Evolutionary conservation across 1,140 invertebrate species (phyloP), one percentile per base, ranked within the genome.

Genomic region (Bathynomus jamesi): DNA sequence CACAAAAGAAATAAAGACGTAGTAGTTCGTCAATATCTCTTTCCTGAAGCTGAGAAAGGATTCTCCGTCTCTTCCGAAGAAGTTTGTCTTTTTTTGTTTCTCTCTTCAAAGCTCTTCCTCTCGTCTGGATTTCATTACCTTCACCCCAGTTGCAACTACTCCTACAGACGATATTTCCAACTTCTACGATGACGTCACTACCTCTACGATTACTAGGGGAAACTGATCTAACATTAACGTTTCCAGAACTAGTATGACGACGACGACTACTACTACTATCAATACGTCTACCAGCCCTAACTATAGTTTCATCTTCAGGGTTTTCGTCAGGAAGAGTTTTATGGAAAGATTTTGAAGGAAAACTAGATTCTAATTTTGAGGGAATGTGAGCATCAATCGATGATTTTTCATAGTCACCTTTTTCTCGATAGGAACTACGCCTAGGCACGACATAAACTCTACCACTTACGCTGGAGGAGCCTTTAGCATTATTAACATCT

Each of bases 1-100:
- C 72, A 28, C 46, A 61, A 32, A 61, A 70, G 46, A 74, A 74
- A 64, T 74, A 74, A 28, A 74, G 32, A 27, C 46, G 68, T 29
- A 74, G 63, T 30, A 74, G 31, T 61, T 74, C 63, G 13, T 69
- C 64, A 53, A 69, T 69, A 65, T 74, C 72, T 61, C 70, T 60
- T 30, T 74, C 72, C 30, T 67, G 64, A 3, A 74, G 72, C 8
- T 67, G 72, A 1, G 72, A 70, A 28, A 74, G 70, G 28, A 74
- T 61, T 13, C 68, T 61, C 25, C 64, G 63, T 4, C 72, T 32
- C 32, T 69, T 74, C 27, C 64, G 64, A 25, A 65, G 67, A 8
- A 70, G 46, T 17, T 65, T 69, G 27, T 70, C 65, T 27, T 28
- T 60, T 28, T 60, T 24, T 21, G 67, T 53, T 53, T 53, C 40